phyloP scores from a whole-genome alignment of 92 coral and sea anemone genomes.

The Umimayanthus kanabou region DNA sequence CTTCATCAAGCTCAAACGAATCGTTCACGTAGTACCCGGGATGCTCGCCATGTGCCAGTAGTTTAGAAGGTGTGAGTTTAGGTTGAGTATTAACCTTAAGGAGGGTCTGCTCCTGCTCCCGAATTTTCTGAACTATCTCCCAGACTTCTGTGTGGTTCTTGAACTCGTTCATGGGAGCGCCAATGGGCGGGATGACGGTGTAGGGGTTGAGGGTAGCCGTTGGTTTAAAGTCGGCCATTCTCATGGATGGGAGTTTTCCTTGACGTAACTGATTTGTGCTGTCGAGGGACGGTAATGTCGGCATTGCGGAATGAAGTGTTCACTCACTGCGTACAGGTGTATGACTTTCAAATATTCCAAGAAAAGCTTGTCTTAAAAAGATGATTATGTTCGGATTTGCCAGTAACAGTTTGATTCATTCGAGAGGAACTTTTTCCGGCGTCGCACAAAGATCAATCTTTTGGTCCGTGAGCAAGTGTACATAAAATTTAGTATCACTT shows the following conservation, averaged over 20 bases:
- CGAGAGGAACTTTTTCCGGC: neutral
- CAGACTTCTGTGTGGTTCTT: conserved; percentile 14
- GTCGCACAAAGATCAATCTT: neutral
- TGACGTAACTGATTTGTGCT: neutral
- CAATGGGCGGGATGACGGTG: conserved; percentile 7
- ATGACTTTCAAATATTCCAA: neutral
- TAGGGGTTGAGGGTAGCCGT: conserved; percentile 1
- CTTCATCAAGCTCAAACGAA: neutral
- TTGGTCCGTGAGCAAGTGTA: neutral
- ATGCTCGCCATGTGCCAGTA: neutral
- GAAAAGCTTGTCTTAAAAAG: too few species aligned
- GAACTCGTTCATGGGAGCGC: conserved; percentile 1
- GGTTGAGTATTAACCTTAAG: neutral
- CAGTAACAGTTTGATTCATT: neutral
- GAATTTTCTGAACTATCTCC: conserved; percentile 12
- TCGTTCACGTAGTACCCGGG: neutral
- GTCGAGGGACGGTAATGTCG: conserved; percentile 1
- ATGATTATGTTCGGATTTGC: neutral
- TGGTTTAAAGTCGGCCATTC: neutral
- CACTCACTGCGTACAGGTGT: neutral
- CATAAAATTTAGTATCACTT: neutral
- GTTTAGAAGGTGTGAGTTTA: neutral
- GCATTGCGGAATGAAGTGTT: neutral
- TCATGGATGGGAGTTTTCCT: neutral
- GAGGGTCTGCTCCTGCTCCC: neutral